These are phyloP conservation scores for Onychostruthus taczanowskii DNA, from an alignment of 2,113 vertebrate genomes.

Conservation along the genomic window DNA sequence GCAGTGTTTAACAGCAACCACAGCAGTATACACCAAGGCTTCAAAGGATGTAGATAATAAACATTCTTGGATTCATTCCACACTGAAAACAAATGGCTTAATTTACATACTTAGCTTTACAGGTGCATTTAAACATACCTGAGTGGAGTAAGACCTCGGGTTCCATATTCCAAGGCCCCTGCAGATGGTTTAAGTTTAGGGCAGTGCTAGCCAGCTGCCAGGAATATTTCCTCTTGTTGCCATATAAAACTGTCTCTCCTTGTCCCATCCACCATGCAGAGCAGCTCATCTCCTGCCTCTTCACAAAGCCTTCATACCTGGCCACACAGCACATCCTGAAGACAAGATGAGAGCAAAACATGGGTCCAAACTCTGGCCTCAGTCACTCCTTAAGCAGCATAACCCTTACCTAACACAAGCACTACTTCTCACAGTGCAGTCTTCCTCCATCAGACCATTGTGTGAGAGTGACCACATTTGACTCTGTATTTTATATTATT, in stretches of 20 bases:
- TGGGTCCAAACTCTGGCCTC: background rate
- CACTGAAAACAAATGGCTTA: background rate
- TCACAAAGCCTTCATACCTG: background rate
- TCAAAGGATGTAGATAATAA: background rate
- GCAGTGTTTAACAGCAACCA: background rate
- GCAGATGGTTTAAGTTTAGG: background rate
- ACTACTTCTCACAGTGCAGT: background rate
- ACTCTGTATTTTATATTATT: background rate
- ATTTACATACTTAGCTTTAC: background rate
- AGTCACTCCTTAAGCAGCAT: background rate
- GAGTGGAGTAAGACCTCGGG: background rate
- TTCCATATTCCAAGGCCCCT: background rate
- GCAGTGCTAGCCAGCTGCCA: background rate
- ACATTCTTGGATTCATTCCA: background rate
- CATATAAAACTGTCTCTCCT: background rate
- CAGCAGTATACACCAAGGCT: background rate
- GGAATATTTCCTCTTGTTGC: background rate
- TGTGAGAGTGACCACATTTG: background rate
- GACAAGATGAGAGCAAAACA: background rate
- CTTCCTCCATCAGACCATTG: background rate
- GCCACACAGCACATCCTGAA: background rate
- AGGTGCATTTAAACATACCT: background rate
- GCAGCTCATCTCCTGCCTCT: background rate
- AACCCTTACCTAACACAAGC: background rate
- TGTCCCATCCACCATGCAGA: background rate